Evolutionary conservation across 2,113 vertebrate genomes (phyloP).

Genomic region (Alligator sinensis): DNA sequence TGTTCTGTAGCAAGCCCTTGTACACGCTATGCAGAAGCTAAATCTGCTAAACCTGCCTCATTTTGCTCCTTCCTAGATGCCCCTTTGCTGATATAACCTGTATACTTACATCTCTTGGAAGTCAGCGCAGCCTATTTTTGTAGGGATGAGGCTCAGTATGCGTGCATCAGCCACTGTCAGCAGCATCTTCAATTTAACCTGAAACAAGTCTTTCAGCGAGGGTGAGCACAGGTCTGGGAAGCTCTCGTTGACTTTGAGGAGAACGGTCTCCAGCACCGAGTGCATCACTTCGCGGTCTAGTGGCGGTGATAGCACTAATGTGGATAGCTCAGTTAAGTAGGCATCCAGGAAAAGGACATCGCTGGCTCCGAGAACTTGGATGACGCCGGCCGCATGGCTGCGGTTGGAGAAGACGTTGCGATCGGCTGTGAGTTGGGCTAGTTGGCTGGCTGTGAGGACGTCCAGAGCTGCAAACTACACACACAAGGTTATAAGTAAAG

Average conservation of each 20-base stretch:
- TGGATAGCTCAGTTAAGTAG: not conserved
- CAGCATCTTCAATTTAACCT: slow-evolving; percentile 22
- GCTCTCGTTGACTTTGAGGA: not conserved
- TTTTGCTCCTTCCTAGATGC: not conserved
- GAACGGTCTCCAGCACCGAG: slow-evolving; percentile 9
- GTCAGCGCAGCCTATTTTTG: slow-evolving; percentile 26
- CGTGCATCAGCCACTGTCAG: not conserved
- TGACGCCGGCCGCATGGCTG: not conserved
- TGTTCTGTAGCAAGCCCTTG: not conserved
- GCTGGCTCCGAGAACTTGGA: not conserved
- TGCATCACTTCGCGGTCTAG: not conserved
- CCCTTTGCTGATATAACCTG: not conserved
- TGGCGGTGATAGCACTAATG: not conserved
- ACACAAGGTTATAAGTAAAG: not conserved
- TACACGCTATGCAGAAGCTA: not conserved
- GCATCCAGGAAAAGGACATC: not conserved
- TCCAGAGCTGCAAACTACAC: slow-evolving; percentile 27
- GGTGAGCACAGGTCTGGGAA: slow-evolving; percentile 42
- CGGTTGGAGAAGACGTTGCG: not conserved
- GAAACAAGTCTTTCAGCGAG: slow-evolving; percentile 41
- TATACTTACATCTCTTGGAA: slow-evolving; percentile 53
- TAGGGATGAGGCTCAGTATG: slow-evolving; percentile 23
- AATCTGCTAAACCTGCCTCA: not conserved
- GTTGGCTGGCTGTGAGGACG: slow-evolving; percentile 18
- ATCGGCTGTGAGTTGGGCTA: slow-evolving; percentile 4